Percentiles rank a stretch among this genome's conserved stretches.
phyloP scores from a whole-genome alignment of 2,888 invertebrate genomes.

The Limnephilus marmoratus region DNA sequence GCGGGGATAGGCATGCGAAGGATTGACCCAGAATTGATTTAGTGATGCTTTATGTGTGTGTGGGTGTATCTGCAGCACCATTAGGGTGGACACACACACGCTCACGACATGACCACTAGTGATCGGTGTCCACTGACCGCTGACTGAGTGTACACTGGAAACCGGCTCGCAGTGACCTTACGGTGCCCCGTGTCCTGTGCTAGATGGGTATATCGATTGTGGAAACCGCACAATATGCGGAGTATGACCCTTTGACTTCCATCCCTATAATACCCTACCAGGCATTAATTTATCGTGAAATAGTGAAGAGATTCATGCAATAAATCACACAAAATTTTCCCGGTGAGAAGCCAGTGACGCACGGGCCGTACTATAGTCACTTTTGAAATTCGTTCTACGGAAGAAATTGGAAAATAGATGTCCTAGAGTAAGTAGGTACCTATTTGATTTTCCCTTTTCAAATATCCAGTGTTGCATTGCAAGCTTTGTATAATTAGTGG shows the following conservation, averaged over 20 bases:
- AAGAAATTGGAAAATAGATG: no score
- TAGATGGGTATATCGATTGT: slow-evolving; percentile 28
- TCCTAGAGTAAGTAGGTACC: no score
- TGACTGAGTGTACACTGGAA: not conserved
- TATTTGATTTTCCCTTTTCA: no score
- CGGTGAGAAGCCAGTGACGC: not conserved
- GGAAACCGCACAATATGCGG: not conserved
- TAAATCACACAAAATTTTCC: not conserved
- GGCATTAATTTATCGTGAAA: not conserved
- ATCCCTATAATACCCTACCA: not conserved
- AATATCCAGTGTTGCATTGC: no score
- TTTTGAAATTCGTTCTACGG: no score
- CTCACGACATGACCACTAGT: not conserved
- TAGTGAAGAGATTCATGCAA: not conserved
- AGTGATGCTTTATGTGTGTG: slow-evolving; percentile 51
- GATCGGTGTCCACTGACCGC: not conserved
- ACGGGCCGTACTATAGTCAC: no score
- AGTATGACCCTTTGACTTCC: not conserved
- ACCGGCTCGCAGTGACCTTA: slow-evolving; percentile 52
- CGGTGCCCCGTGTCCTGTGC: slow-evolving; percentile 13
- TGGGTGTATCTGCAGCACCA: slow-evolving; percentile 52
- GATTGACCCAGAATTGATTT: slow-evolving; percentile 65
- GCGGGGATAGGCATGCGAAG: slow-evolving; percentile 64
- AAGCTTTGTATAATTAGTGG: no score
- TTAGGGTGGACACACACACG: not conserved